Conservation (phyloP, 1,140 invertebrate species). For the Carposina sasakii region DNA sequence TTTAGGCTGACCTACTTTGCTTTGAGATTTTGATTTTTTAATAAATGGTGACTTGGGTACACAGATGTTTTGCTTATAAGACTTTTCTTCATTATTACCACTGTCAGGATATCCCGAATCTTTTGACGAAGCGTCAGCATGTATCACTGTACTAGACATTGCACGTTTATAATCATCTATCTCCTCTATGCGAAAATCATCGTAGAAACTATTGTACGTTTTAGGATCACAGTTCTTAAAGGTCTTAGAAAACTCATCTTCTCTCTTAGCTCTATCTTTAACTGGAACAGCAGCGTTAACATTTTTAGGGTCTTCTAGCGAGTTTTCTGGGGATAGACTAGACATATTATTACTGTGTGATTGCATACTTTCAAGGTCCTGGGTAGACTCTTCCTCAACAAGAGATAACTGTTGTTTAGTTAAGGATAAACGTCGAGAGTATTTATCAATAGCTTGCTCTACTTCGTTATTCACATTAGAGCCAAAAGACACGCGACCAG, state of each 20-base stretch:
- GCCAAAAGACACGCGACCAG: constrained; percentile 43
- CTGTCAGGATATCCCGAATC: constrained; percentile 60
- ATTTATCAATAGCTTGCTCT: constrained; percentile 38
- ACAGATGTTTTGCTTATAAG: constrained; percentile 37
- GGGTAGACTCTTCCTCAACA: constrained; percentile 68
- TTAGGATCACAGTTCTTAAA: constrained; percentile 31
- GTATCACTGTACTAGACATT: constrained; percentile 46
- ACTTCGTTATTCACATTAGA: constrained; percentile 30
- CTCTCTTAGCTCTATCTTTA: constrained; percentile 27
- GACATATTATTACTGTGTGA: constrained; percentile 29
- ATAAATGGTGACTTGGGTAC: constrained; percentile 37
- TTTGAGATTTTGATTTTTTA: constrained; percentile 33
- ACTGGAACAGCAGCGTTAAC: constrained; percentile 14
- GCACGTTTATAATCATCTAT: constrained; percentile 33
- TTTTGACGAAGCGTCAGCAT: constrained; percentile 57
- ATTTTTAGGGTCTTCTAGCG: constrained; percentile 23
- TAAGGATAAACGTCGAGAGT: constrained; percentile 33
- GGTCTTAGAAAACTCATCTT: constrained; percentile 26
- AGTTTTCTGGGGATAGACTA: constrained; percentile 39
- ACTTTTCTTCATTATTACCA: constrained; percentile 47
- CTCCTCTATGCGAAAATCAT: constrained; percentile 42
- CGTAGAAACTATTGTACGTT: constrained; percentile 54
- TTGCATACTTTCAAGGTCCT: constrained; percentile 59
- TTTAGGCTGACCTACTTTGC: constrained; percentile 40
- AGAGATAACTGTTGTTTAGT: constrained; percentile 63